These are phyloP conservation scores for Epinotia brunnichana DNA, from an alignment of 2,888 invertebrate genomes.

Conservation along the genomic window DNA sequence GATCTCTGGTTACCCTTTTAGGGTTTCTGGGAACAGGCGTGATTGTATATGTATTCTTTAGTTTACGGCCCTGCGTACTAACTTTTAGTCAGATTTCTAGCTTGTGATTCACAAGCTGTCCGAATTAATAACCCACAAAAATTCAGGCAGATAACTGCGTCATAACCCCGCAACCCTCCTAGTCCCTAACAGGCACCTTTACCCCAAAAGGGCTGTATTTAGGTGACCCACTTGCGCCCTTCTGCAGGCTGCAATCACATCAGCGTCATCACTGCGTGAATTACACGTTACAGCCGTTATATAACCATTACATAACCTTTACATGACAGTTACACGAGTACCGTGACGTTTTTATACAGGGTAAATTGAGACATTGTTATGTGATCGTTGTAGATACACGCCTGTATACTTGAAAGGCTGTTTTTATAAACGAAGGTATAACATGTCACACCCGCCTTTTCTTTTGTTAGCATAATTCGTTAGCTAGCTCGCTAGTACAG, in stretches of 20 bases:
- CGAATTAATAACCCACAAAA: background rate
- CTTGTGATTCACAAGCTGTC: background rate
- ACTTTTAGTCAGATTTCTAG: background rate
- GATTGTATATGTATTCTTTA: too few species aligned
- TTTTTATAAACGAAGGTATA: too few species aligned
- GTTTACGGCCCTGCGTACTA: too few species aligned
- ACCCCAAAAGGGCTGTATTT: constrained; percentile 67
- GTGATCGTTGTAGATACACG: too few species aligned
- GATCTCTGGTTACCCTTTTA: too few species aligned
- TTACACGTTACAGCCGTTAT: constrained; percentile 14
- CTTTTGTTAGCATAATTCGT: too few species aligned
- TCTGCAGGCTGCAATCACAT: constrained; percentile 69
- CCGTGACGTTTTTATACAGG: background rate
- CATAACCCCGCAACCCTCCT: background rate
- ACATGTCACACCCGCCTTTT: too few species aligned
- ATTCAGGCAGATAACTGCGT: background rate
- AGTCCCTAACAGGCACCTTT: constrained; percentile 42
- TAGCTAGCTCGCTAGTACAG: too few species aligned
- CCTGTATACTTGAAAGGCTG: too few species aligned
- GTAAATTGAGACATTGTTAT: too few species aligned
- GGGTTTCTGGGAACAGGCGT: too few species aligned
- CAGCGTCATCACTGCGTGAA: constrained; percentile 47
- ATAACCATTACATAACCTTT: constrained; percentile 6
- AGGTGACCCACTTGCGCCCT: constrained; percentile 76
- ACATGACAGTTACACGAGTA: background rate